phyloP scores from a whole-genome alignment of 1,140 invertebrate genomes.

The Sarcophaga peregrina region DNA sequence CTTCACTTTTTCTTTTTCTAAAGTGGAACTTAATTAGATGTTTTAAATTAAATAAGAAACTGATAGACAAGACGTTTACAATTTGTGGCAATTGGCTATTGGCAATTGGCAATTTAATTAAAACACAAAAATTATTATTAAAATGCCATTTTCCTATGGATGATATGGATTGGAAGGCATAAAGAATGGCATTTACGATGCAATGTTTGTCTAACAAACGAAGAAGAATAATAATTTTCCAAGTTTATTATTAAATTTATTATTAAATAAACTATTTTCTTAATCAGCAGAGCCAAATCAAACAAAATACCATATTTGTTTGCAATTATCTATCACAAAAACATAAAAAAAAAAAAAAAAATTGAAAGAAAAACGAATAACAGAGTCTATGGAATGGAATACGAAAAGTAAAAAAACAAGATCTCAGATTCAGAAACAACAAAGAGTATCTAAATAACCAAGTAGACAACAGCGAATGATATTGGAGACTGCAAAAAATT shows the following conservation, averaged over 20 bases:
- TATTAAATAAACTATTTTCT: constrained; percentile 16
- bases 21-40: too few species aligned
- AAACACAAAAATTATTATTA: constrained; percentile 7
- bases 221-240: constrained; percentile 7
- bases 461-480: too few species aligned
- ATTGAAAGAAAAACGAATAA: not conserved
- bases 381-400: too few species aligned
- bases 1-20: too few species aligned
- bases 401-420: too few species aligned
- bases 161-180: not conserved
- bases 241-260: not conserved
- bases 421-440: too few species aligned
- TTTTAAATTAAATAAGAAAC: too few species aligned
- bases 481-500: not conserved
- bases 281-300: not conserved
- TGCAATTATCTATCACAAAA: not conserved
- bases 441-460: too few species aligned
- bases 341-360: not conserved
- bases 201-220: too few species aligned
- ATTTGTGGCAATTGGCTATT: too few species aligned
- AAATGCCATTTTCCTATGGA: not conserved
- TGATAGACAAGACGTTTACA: too few species aligned
- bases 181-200: not conserved
- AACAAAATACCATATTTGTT: constrained; percentile 14
- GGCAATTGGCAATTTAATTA: not conserved